phyloP scores from a whole-genome alignment of 2,113 vertebrate species.

The Carlito syrichta region DNA sequence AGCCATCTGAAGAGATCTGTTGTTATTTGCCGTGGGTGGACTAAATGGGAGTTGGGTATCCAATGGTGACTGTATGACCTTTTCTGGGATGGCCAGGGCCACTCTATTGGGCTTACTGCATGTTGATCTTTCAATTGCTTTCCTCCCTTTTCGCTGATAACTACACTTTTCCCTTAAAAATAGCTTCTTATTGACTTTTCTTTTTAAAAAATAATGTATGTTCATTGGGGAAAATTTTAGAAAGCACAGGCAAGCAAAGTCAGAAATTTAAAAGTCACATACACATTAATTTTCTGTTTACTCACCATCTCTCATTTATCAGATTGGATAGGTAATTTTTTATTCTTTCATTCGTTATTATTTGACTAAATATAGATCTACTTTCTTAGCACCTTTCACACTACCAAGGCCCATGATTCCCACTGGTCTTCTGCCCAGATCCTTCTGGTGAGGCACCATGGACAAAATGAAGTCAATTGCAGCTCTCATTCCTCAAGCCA shows the following conservation, averaged over 20 bases:
- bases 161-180: conserved; percentile 38
- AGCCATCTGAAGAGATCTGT: not conserved
- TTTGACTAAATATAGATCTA: not conserved
- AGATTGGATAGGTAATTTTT: not conserved
- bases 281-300: accelerated
- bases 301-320: not conserved
- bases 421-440: not conserved
- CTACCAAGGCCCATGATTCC: accelerated
- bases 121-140: conserved; percentile 32
- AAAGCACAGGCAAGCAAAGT: not conserved
- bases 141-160: conserved; percentile 48
- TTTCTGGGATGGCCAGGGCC: not conserved
- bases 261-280: accelerated
- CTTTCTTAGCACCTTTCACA: accelerated
- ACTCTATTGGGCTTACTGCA: not conserved
- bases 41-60: conserved; percentile 29
- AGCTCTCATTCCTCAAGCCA: accelerated
- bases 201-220: not conserved
- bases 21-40: not conserved
- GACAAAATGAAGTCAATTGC: not conserved
- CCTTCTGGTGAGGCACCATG: not conserved
- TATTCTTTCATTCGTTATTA: not conserved
- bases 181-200: conserved; percentile 10
- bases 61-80: conserved; percentile 20
- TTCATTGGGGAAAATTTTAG: not conserved